Evolutionary conservation across 2,113 vertebrate genomes (phyloP).

Genomic region (Crypturellus undulatus): DNA sequence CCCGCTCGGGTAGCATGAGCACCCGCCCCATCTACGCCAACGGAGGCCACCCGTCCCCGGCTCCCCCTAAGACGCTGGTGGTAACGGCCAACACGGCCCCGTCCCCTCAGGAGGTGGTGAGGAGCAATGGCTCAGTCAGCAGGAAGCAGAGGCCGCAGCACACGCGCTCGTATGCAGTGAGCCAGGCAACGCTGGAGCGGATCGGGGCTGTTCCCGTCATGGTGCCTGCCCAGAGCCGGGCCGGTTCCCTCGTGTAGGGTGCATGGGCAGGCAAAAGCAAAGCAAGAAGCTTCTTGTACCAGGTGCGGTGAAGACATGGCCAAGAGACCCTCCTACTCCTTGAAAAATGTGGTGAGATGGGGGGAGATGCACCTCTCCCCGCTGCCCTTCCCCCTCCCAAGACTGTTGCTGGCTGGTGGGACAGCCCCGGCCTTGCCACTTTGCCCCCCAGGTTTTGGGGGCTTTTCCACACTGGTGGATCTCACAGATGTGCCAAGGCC

Average conservation of each 20-base stretch:
- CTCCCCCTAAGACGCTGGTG: constrained; percentile 93
- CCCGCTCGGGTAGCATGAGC: constrained; percentile 74
- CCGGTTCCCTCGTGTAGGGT: constrained; percentile 91
- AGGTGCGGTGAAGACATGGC: neutral
- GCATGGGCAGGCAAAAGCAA: rapidly evolving
- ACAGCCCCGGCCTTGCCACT: neutral
- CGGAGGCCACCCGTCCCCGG: constrained; percentile 83
- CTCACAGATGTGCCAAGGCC: constrained; percentile 70
- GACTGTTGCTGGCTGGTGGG: neutral
- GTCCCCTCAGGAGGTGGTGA: constrained; percentile 83
- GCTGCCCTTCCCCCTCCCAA: neutral
- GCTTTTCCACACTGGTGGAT: constrained; percentile 26
- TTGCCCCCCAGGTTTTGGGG: neutral
- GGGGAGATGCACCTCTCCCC: neutral
- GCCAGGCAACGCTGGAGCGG: constrained; percentile 92
- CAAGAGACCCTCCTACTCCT: constrained; percentile 42
- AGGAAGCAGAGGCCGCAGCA: constrained; percentile 85
- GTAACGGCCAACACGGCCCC: constrained; percentile 93
- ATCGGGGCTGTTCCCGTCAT: constrained; percentile 96
- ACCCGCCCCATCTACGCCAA: constrained; percentile 84
- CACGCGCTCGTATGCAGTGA: constrained; percentile 89
- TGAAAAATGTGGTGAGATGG: neutral
- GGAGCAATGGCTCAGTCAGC: constrained; percentile 89
- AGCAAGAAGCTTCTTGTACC: neutral
- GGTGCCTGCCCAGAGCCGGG: constrained; percentile 96